Evolutionary conservation across 2,888 invertebrate species (phyloP), one percentile per base, ranked within the genome.

Genomic region (Synergus umbraculus): DNA sequence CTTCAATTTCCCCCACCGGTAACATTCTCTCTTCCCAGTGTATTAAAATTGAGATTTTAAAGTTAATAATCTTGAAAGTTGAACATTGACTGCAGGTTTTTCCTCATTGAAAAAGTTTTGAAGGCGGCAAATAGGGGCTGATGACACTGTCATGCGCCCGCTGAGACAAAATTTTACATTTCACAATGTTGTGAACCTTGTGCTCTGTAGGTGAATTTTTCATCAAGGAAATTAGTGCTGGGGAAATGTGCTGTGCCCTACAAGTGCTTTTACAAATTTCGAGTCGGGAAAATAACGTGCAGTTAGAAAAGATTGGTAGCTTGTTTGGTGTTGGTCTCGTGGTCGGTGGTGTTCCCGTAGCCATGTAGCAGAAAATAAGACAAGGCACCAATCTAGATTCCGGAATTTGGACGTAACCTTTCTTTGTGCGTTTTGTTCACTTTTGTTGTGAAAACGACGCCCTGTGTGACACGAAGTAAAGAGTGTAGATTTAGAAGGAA

Each of bases 1-100:
- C 79, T 77, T 73, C 63, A 37, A 44, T 65, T 79, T 66, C 67
- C 76, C 77, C 78, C 65, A 15, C 76, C 76, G 46, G 18, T 76
- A 18, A 15, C 60, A 41, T 79, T 37, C 9, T 22, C 64, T 78
- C 46, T 49, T 46, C 63, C 10, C 15, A 22, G 29, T 73, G 66
- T 78, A 22, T 63, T 43, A 54, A 2, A n/a, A n/a, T 54, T 54
- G n/a, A 7, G n/a, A 10, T 60, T 22, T 10, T 12, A 10, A 60
- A 12, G 22, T 5, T 54, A 2, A 54, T n/a, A 54, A 22, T 60
- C 22, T 9, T 10, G 10, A 12, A 60, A 22, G 4, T 12, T 4
- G 60, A 60, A 60, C 3, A 60, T 60, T 60, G 10, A 60, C 7
- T n/a, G 37, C 15, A 29, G 13, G 1, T 73, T 54, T 54, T 15